Evolutionary conservation across 2,888 invertebrate species (phyloP).

Genomic region (Callinectes sapidus): DNA sequence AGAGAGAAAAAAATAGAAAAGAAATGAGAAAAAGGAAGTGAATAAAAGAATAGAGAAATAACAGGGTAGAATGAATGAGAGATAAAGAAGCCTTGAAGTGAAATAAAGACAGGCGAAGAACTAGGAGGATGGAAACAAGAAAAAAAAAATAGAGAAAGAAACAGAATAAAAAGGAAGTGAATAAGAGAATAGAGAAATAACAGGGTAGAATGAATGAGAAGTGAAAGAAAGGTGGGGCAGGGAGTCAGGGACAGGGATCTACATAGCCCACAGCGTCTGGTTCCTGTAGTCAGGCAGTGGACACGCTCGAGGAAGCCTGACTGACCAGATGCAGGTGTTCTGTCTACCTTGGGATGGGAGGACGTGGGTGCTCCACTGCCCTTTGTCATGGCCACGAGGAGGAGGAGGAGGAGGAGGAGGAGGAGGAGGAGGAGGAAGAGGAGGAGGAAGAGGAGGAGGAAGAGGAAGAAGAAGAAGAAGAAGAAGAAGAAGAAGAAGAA

Average conservation of each 20-base stretch:
- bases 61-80: no score
- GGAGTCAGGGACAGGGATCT: not conserved
- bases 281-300: not conserved
- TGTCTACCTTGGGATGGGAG: not conserved
- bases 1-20: no score
- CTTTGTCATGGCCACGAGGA: constrained; percentile 6
- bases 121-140: no score
- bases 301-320: not conserved
- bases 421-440: not conserved
- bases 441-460: not conserved
- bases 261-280: not conserved
- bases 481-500: not conserved
- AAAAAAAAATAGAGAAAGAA: no score
- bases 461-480: not conserved
- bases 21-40: no score
- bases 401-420: not conserved
- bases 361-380: not conserved
- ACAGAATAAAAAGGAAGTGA: not conserved
- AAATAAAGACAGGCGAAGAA: no score
- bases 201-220: not conserved
- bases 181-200: not conserved
- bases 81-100: no score
- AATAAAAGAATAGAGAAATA: no score
- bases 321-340: constrained; percentile 3
- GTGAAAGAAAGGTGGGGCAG: not conserved